Evolutionary conservation across 53 echinoderm and acorn worm genomes (phyloP).

Genomic region (Pentamera pediparva): DNA sequence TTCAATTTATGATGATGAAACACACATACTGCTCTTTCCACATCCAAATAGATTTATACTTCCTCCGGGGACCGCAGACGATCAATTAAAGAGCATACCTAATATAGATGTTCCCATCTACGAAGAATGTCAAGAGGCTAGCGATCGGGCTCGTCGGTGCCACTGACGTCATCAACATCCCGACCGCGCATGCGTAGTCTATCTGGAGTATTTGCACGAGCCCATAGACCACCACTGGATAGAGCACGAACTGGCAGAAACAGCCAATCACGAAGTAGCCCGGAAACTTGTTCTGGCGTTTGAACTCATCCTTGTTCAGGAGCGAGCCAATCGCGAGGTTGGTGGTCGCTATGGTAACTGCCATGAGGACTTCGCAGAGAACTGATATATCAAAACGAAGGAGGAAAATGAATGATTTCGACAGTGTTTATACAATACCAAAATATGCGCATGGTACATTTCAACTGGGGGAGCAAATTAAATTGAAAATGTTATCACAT

Average conservation of each 20-base stretch:
- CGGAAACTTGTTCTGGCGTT: conserved; percentile 31
- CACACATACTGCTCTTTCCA: too few relatives aligned
- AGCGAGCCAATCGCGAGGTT: conserved; percentile 49
- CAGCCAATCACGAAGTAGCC: conserved; percentile 30
- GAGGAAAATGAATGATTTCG: background rate
- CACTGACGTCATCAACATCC: conserved; percentile 45
- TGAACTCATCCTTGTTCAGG: conserved; percentile 26
- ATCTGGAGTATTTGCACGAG: conserved; percentile 16
- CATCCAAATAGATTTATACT: too few relatives aligned
- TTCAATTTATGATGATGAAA: too few relatives aligned
- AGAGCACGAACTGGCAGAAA: conserved; percentile 28
- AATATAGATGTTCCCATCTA: conserved; percentile 42
- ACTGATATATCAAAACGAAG: background rate
- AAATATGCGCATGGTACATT: background rate
- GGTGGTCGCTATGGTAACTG: conserved; percentile 30
- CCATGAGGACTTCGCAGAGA: conserved; percentile 33
- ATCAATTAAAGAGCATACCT: conserved; percentile 7
- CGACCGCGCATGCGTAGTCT: conserved; percentile 25
- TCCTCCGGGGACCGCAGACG: background rate
- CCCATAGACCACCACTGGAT: conserved; percentile 28
- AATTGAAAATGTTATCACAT: too few relatives aligned
- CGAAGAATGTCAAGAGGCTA: conserved; percentile 42
- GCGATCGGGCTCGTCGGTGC: conserved; percentile 41
- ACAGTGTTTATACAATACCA: background rate
- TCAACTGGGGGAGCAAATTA: too few relatives aligned